These are phyloP conservation scores for Xylota segnis DNA, from an alignment of 2,888 invertebrate genomes.

Conservation along the genomic window DNA sequence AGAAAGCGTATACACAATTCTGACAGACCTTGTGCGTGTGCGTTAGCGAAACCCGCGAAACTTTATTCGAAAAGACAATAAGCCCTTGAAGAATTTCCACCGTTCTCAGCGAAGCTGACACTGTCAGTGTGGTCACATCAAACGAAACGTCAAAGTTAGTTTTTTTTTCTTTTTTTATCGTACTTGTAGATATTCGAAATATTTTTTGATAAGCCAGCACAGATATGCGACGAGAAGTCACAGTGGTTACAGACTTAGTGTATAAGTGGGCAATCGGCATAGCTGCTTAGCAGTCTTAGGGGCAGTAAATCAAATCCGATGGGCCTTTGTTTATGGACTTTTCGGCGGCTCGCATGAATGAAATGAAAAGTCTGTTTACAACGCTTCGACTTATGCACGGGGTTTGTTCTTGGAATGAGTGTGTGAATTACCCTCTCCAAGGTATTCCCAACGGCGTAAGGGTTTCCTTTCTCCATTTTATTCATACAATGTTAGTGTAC, in stretches of 20 bases:
- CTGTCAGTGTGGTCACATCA: slow-evolving; percentile 39
- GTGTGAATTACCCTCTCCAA: slow-evolving; percentile 10
- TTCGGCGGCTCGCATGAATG: slow-evolving; percentile 32
- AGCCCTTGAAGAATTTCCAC: slow-evolving; percentile 22
- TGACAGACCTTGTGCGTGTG: neutral
- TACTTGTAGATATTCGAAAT: slow-evolving; percentile 25
- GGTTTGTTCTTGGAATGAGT: slow-evolving; percentile 1
- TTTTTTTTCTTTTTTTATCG: slow-evolving; percentile 20
- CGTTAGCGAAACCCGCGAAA: slow-evolving; percentile 9
- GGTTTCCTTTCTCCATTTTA: slow-evolving; percentile 48
- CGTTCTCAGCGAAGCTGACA: slow-evolving; percentile 40
- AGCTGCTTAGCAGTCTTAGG: slow-evolving; percentile 25
- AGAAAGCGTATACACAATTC: neutral
- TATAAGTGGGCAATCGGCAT: slow-evolving; percentile 41
- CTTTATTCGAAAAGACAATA: slow-evolving; percentile 34
- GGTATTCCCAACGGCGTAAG: slow-evolving; percentile 2
- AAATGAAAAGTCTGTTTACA: slow-evolving; percentile 23
- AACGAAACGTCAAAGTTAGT: slow-evolving; percentile 33
- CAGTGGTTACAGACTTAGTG: slow-evolving; percentile 19
- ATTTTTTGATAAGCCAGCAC: slow-evolving; percentile 28
- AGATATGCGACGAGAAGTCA: slow-evolving; percentile 13
- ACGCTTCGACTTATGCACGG: neutral
- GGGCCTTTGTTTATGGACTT: slow-evolving; percentile 27
- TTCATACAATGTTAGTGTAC: slow-evolving; percentile 25
- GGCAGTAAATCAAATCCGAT: slow-evolving; percentile 33